These are phyloP conservation scores for Coptodon bakossiorum DNA, from an alignment of 2,113 vertebrate genomes.

Conservation along the genomic window DNA sequence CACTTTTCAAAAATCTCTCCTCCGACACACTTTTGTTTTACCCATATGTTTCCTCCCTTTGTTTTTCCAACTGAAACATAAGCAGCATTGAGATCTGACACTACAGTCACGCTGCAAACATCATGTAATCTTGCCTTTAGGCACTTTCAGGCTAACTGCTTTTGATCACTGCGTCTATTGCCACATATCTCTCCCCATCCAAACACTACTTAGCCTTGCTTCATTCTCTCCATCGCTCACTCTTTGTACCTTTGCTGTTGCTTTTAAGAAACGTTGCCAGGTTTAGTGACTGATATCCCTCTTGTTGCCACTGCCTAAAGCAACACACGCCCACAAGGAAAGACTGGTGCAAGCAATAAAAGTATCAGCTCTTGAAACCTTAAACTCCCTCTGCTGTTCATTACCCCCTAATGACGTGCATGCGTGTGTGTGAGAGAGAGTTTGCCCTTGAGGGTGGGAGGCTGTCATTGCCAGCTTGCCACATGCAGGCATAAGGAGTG, in stretches of 20 bases:
- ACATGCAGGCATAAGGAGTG: constrained; percentile 36
- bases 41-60: not conserved
- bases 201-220: not conserved
- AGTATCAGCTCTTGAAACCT: constrained; percentile 20
- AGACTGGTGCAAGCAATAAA: not conserved
- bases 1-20: not conserved
- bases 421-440: not conserved
- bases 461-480: constrained; percentile 58
- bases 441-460: constrained; percentile 16
- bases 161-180: not conserved
- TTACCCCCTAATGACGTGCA: not conserved
- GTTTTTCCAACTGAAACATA: not conserved
- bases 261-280: not conserved
- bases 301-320: not conserved
- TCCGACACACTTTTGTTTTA: not conserved
- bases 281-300: not conserved
- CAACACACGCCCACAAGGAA: not conserved
- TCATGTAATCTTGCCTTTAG: not conserved
- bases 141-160: not conserved
- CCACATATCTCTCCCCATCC: not conserved
- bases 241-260: not conserved
- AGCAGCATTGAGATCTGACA: not conserved
- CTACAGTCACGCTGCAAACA: not conserved
- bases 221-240: not conserved
- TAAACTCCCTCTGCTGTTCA: constrained; percentile 40